Conservation (phyloP, 1,140 invertebrate species). For the Drosophila ogumai region DNA sequence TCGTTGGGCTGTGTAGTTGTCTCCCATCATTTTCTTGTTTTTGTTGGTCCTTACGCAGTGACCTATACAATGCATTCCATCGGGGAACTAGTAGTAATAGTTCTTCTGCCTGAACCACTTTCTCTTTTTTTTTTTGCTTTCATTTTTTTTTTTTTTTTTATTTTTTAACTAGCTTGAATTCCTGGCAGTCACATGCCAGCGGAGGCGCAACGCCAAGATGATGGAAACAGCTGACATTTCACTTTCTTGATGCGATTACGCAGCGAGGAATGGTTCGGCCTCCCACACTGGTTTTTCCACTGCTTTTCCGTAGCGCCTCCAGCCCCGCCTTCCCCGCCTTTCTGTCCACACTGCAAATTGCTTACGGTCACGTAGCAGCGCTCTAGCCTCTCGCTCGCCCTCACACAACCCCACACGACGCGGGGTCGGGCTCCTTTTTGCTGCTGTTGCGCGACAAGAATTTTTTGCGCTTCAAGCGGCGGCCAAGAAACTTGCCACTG, state of each 20-base stretch:
- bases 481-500: constrained; percentile 37
- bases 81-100: constrained; percentile 39
- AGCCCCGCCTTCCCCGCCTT: constrained; percentile 10
- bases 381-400: constrained; percentile 13
- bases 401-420: background rate
- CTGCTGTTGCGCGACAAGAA: constrained; percentile 65
- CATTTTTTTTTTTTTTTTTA: constrained; percentile 17
- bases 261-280: constrained; percentile 44
- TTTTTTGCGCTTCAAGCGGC: constrained; percentile 51
- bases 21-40: constrained; percentile 7
- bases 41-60: constrained; percentile 50
- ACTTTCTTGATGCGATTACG: constrained; percentile 75
- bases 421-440: constrained; percentile 34
- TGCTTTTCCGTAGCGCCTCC: background rate
- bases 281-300: constrained; percentile 16
- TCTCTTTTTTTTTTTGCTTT: background rate
- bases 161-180: constrained; percentile 72
- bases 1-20: constrained; percentile 5
- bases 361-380: constrained; percentile 67
- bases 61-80: constrained; percentile 63
- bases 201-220: constrained; percentile 43
- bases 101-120: constrained; percentile 1
- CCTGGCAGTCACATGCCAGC: constrained; percentile 58
- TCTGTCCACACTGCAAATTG: constrained; percentile 58
- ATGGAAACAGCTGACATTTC: constrained; percentile 75